Conservation (phyloP, 2,888 invertebrate genomes). For the Diabrotica balteata region DNA sequence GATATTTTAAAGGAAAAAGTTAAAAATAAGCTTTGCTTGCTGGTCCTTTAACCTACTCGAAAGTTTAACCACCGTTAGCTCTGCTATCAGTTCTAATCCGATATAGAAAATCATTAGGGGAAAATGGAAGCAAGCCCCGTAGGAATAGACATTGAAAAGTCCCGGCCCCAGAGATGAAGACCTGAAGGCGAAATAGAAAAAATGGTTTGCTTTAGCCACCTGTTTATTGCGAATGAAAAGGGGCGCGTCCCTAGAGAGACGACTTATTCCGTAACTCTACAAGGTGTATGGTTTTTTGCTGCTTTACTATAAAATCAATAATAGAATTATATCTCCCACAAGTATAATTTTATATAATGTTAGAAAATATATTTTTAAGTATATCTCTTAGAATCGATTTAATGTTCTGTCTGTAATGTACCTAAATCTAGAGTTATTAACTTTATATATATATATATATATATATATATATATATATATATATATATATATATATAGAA, state of each 20-base stretch:
- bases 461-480: too few relatives aligned
- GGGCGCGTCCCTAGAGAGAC: slow-evolving; percentile 19
- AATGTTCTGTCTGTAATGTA: too few relatives aligned
- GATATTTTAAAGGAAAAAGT: too few relatives aligned
- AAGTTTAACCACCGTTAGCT: slow-evolving; percentile 7
- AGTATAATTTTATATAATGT: too few relatives aligned
- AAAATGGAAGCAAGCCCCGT: slow-evolving; percentile 16
- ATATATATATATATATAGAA: too few relatives aligned
- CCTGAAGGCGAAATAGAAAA: slow-evolving; percentile 18
- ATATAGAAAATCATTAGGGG: slow-evolving; percentile 16
- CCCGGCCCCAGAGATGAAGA: slow-evolving; percentile 16
- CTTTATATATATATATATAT: too few relatives aligned
- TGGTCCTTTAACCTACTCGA: not conserved
- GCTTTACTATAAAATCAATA: too few relatives aligned
- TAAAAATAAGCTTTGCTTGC: too few relatives aligned
- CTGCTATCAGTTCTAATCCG: slow-evolving; percentile 11
- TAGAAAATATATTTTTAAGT: too few relatives aligned
- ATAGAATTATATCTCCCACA: too few relatives aligned
- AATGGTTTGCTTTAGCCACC: slow-evolving; percentile 32
- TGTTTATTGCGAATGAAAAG: slow-evolving; percentile 22
- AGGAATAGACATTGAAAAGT: slow-evolving; percentile 17
- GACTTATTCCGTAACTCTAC: slow-evolving; percentile 3
- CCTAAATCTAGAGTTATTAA: too few relatives aligned
- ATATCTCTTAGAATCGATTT: too few relatives aligned
- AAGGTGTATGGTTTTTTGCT: not conserved